Percentiles rank a stretch among this genome's conserved stretches.
These are phyloP conservation scores for Serripes groenlandicus DNA, from an alignment of 2,888 invertebrate species.

Conservation along the genomic window DNA sequence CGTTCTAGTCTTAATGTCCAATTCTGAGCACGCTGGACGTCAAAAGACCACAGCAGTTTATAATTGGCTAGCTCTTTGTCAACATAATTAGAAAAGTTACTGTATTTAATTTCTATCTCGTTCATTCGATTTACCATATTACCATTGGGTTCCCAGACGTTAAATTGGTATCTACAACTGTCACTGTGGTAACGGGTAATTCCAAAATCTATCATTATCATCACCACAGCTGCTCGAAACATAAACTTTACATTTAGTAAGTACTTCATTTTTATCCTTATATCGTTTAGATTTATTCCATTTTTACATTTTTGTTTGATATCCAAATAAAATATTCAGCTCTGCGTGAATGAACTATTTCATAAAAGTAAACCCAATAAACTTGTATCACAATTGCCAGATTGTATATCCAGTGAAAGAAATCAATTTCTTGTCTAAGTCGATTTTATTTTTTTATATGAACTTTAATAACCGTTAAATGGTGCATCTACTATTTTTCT, in stretches of 20 bases:
- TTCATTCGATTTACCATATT: slow-evolving; percentile 77
- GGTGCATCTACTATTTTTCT: too few relatives aligned
- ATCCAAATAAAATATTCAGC: too few relatives aligned
- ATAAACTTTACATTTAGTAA: background rate
- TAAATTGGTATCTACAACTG: slow-evolving; percentile 73
- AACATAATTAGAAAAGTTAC: slow-evolving; percentile 73
- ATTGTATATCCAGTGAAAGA: too few relatives aligned
- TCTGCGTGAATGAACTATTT: too few relatives aligned
- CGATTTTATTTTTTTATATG: too few relatives aligned
- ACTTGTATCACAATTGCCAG: too few relatives aligned
- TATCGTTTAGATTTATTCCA: background rate
- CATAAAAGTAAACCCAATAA: too few relatives aligned
- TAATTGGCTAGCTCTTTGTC: slow-evolving; percentile 69
- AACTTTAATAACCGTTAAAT: too few relatives aligned
- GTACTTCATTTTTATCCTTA: background rate
- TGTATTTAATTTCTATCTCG: slow-evolving; percentile 72
- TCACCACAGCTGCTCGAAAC: background rate
- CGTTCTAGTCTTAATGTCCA: slow-evolving; percentile 67
- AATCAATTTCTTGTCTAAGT: too few relatives aligned
- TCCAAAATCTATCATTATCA: background rate
- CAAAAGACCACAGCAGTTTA: slow-evolving; percentile 61
- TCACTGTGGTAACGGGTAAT: background rate
- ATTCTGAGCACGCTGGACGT: slow-evolving; percentile 69
- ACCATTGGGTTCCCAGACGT: slow-evolving; percentile 84
- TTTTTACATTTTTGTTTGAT: background rate